Evolutionary conservation across 2,888 invertebrate genomes (phyloP).

Genomic region (Hemaris fuciformis): DNA sequence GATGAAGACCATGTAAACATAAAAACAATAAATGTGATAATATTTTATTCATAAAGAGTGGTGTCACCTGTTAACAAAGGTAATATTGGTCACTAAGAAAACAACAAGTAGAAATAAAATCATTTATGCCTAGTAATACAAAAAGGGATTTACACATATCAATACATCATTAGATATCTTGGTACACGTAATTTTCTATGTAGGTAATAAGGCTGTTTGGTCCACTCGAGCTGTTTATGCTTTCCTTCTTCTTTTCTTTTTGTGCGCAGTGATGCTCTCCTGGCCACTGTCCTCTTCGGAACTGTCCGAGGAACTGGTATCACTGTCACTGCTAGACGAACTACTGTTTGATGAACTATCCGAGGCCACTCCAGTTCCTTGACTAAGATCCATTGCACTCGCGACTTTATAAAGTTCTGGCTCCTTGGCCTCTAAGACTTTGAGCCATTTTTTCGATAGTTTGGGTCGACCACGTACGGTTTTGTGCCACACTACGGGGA

Average conservation of each 20-base stretch:
- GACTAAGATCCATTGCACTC: constrained; percentile 90
- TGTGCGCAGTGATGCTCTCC: constrained; percentile 93
- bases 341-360: constrained; percentile 96
- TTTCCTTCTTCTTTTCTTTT: constrained; percentile 87
- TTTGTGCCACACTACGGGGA: constrained; percentile 99
- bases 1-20: neutral
- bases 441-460: constrained; percentile 95
- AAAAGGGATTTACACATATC: constrained; percentile 50
- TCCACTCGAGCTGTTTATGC: constrained; percentile 41
- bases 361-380: constrained; percentile 94
- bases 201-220: constrained; percentile 47
- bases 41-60: constrained; percentile 51
- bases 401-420: constrained; percentile 90
- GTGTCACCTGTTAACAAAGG: constrained; percentile 46
- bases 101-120: constrained; percentile 46
- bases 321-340: constrained; percentile 87
- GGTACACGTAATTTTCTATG: constrained; percentile 39
- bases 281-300: constrained; percentile 91
- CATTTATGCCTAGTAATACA: constrained; percentile 66
- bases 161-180: constrained; percentile 42
- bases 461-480: constrained; percentile 97
- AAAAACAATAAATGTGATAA: constrained; percentile 30
- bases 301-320: constrained; percentile 74
- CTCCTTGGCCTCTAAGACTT: constrained; percentile 85
- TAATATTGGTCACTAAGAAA: constrained; percentile 47